Evolutionary conservation across 2,888 invertebrate genomes (phyloP).

Genomic region (Diogma glabrata): DNA sequence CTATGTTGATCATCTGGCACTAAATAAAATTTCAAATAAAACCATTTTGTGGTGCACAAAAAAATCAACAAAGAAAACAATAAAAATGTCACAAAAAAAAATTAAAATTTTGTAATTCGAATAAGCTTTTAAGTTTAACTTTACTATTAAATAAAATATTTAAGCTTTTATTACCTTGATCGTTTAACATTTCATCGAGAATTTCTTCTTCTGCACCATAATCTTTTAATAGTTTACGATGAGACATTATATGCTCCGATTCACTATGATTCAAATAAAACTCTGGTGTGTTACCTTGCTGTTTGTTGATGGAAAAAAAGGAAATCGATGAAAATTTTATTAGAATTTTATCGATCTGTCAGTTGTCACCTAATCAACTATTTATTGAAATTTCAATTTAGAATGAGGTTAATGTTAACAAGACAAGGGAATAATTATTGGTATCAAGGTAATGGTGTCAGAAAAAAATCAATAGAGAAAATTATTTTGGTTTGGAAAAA

Average conservation of each 20-base stretch:
- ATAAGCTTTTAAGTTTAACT: conserved; percentile 5
- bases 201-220: conserved; percentile 57
- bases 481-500: too few species aligned
- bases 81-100: background rate
- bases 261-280: conserved; percentile 54
- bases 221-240: conserved; percentile 52
- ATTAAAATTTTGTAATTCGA: conserved; percentile 6
- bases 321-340: too few species aligned
- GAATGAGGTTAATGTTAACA: too few species aligned
- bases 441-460: too few species aligned
- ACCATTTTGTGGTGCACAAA: too few species aligned
- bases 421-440: too few species aligned
- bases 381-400: too few species aligned
- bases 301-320: too few species aligned
- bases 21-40: conserved; percentile 28
- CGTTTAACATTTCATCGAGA: conserved; percentile 57
- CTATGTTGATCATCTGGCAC: conserved; percentile 65
- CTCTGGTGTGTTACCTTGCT: conserved; percentile 71
- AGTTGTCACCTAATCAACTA: too few species aligned
- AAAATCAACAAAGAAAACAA: background rate
- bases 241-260: conserved; percentile 50
- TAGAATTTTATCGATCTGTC: too few species aligned
- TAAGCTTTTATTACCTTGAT: conserved; percentile 54
- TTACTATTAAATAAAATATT: background rate
- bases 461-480: too few species aligned